Conservation (phyloP, 2,888 invertebrate species). For the Tethea ocularis region DNA sequence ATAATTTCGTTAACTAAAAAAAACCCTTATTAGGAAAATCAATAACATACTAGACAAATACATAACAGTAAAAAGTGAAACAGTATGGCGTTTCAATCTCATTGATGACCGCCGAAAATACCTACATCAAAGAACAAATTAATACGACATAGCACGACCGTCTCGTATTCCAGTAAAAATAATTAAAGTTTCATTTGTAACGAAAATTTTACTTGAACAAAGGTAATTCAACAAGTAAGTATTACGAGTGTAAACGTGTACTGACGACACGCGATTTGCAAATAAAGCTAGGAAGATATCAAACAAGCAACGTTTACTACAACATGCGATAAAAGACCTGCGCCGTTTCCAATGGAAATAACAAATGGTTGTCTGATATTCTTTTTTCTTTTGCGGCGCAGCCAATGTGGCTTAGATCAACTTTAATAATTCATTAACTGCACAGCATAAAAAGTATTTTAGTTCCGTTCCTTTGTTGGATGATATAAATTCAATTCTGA, state of each 20-base stretch:
- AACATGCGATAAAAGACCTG: slow-evolving; percentile 73
- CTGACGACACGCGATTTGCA: slow-evolving; percentile 74
- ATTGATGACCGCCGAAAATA: slow-evolving; percentile 7
- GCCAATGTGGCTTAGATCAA: slow-evolving; percentile 45
- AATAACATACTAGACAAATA: too few species aligned
- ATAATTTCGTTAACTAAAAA: too few species aligned
- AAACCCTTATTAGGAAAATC: too few species aligned
- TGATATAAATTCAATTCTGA: background rate
- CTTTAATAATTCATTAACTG: slow-evolving; percentile 42
- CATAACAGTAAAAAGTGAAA: too few species aligned
- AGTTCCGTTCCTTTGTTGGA: slow-evolving; percentile 12
- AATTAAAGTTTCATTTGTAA: slow-evolving; percentile 40
- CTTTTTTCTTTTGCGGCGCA: slow-evolving; percentile 45
- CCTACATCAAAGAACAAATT: slow-evolving; percentile 14
- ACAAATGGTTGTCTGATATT: slow-evolving; percentile 61
- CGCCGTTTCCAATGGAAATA: slow-evolving; percentile 68
- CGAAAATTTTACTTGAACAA: slow-evolving; percentile 50
- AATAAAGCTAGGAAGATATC: slow-evolving; percentile 79
- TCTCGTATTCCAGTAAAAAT: slow-evolving; percentile 31
- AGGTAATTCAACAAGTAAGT: slow-evolving; percentile 73
- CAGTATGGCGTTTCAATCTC: too few species aligned
- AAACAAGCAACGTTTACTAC: slow-evolving; percentile 63
- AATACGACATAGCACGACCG: slow-evolving; percentile 24
- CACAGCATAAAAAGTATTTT: slow-evolving; percentile 26
- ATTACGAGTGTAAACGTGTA: slow-evolving; percentile 58